phyloP scores from a whole-genome alignment of 2,797 vertebrate genomes.

The Yasuhikotakia modesta region DNA sequence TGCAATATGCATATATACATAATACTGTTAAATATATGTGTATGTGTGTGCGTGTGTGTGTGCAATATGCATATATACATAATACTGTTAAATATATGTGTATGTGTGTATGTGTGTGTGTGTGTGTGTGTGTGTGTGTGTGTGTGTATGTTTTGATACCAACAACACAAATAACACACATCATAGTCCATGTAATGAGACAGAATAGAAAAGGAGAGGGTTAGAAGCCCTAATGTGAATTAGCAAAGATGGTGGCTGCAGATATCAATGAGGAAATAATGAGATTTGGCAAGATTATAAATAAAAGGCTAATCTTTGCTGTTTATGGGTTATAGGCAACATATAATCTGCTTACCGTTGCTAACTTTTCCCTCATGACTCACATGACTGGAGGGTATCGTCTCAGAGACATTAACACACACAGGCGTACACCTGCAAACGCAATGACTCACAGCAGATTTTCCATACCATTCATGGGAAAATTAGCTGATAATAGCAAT shows the following conservation, averaged over 20 bases:
- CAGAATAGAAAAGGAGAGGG: background rate
- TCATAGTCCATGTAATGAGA: background rate
- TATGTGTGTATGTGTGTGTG: no score
- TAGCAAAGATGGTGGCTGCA: conserved; percentile 17
- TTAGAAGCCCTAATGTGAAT: background rate
- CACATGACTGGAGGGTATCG: conserved; percentile 34
- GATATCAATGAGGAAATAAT: conserved; percentile 24
- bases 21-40: no score
- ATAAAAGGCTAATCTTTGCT: conserved; percentile 36
- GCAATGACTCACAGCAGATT: conserved; percentile 39
- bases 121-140: no score
- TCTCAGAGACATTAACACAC: conserved; percentile 26
- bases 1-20: no score
- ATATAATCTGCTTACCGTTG: conserved; percentile 22
- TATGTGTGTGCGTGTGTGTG: no score
- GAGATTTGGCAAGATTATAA: conserved; percentile 23
- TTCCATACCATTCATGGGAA: conserved; percentile 12
- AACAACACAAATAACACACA: background rate
- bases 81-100: no score
- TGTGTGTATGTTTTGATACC: no score
- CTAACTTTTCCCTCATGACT: conserved; percentile 30
- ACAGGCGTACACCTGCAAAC: conserved; percentile 38
- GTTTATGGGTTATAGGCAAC: conserved; percentile 36
- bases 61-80: no score
- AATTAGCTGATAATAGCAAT: background rate